Evolutionary conservation across 23 tunicate genomes (phyloP).

Genomic region (Styela clava): DNA sequence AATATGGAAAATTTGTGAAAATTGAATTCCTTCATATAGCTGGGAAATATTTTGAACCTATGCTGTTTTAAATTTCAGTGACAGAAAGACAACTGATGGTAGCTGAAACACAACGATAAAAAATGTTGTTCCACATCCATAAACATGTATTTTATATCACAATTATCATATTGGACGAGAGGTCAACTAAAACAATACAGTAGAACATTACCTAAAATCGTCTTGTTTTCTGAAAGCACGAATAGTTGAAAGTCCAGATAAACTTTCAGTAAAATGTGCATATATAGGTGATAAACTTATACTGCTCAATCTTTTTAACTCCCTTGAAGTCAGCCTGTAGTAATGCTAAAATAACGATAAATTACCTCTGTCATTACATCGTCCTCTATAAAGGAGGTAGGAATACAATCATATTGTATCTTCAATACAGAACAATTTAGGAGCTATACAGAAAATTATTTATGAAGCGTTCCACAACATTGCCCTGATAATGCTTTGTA

Average conservation of each 20-base stretch:
- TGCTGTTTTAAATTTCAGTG: no score
- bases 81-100: no score
- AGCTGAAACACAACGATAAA: no score
- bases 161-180: no score
- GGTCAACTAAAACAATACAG: no score
- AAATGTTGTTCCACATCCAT: no score
- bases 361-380: background rate
- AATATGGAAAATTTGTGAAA: no score
- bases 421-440: background rate
- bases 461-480: no score
- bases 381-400: background rate
- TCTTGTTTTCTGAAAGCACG: constrained; percentile 56
- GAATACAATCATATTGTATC: background rate
- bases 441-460: background rate
- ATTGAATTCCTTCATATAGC: no score
- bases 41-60: no score
- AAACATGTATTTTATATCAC: no score
- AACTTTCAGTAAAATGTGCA: constrained; percentile 74
- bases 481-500: no score
- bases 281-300: constrained; percentile 91
- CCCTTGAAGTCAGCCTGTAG: constrained; percentile 81
- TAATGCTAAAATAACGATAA: constrained; percentile 51
- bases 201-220: constrained; percentile 36
- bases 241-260: constrained; percentile 73
- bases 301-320: constrained; percentile 82